Percentiles rank a stretch among this genome's conserved stretches.
These are phyloP conservation scores for Cynoglossus semilaevis DNA, from an alignment of 2,113 vertebrate genomes.

Conservation along the genomic window DNA sequence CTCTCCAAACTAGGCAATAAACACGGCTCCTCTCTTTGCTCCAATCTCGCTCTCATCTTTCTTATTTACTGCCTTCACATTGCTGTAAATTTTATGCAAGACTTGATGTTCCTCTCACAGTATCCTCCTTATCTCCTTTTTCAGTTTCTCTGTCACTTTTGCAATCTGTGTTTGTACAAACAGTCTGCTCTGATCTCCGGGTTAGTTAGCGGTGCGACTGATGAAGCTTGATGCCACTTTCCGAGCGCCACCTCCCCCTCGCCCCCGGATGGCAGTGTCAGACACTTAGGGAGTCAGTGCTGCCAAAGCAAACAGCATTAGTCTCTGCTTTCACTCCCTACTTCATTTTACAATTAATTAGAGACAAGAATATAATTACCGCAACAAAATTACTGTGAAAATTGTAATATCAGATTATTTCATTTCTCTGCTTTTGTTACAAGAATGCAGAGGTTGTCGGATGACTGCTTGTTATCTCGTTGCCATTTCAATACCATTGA, in stretches of 20 bases:
- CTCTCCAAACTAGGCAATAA: slow-evolving; percentile 69
- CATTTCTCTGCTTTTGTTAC: background rate
- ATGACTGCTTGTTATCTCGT: background rate
- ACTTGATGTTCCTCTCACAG: slow-evolving; percentile 41
- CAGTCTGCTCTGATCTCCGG: slow-evolving; percentile 72
- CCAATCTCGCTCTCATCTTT: slow-evolving; percentile 60
- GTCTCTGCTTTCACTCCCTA: slow-evolving; percentile 16
- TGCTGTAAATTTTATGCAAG: slow-evolving; percentile 61
- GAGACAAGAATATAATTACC: background rate
- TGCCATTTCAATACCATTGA: background rate
- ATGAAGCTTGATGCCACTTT: slow-evolving; percentile 61
- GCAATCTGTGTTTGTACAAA: slow-evolving; percentile 63
- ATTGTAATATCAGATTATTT: background rate
- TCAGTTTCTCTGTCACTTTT: slow-evolving; percentile 49
- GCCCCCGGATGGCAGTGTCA: slow-evolving; percentile 40
- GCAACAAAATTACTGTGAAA: background rate
- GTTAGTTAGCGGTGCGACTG: slow-evolving; percentile 64
- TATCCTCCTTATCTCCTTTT: slow-evolving; percentile 40
- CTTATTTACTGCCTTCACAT: slow-evolving; percentile 69
- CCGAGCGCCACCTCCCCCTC: slow-evolving; percentile 46
- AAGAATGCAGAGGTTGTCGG: too few relatives aligned
- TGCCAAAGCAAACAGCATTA: slow-evolving; percentile 48
- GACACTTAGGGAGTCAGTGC: slow-evolving; percentile 40
- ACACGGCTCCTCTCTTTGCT: slow-evolving; percentile 32
- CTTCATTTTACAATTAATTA: slow-evolving; percentile 13